phyloP scores from a whole-genome alignment of 2,888 invertebrate genomes.

The Oscheius sp. region DNA sequence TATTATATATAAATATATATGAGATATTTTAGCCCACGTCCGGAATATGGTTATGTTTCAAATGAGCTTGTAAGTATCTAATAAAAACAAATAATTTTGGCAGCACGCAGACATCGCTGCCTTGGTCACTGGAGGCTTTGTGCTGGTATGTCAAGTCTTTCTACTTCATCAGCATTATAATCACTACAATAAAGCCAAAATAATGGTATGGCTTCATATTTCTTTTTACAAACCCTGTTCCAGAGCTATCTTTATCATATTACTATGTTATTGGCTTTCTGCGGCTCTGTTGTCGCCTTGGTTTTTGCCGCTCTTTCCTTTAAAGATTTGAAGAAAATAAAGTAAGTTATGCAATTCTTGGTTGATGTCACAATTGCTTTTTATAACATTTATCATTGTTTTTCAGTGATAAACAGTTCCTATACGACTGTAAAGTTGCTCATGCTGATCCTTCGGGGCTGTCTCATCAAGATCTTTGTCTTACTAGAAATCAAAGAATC shows the following conservation, averaged over 20 bases:
- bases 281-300: slow-evolving; percentile 10
- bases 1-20: too few relatives aligned
- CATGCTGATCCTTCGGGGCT: not conserved
- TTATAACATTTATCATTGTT: not conserved
- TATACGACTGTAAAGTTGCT: not conserved
- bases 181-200: slow-evolving; percentile 28
- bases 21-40: too few relatives aligned
- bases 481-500: slow-evolving; percentile 14
- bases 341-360: not conserved
- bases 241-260: slow-evolving; percentile 29
- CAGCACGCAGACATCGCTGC: slow-evolving; percentile 25
- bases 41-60: too few relatives aligned
- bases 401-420: not conserved
- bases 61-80: not conserved
- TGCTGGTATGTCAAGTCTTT: slow-evolving; percentile 14
- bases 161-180: slow-evolving; percentile 32
- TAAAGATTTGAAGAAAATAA: not conserved
- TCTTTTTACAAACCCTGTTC: too few relatives aligned
- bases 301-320: slow-evolving; percentile 24
- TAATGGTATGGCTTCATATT: slow-evolving; percentile 18
- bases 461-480: not conserved
- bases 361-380: not conserved
- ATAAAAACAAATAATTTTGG: not conserved
- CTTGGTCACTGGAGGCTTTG: slow-evolving; percentile 23
- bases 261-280: slow-evolving; percentile 15